Percentiles rank a stretch among this genome's conserved stretches.
These are phyloP conservation scores for Chitala chitala DNA, from an alignment of 2,113 vertebrate species.

Conservation along the genomic window DNA sequence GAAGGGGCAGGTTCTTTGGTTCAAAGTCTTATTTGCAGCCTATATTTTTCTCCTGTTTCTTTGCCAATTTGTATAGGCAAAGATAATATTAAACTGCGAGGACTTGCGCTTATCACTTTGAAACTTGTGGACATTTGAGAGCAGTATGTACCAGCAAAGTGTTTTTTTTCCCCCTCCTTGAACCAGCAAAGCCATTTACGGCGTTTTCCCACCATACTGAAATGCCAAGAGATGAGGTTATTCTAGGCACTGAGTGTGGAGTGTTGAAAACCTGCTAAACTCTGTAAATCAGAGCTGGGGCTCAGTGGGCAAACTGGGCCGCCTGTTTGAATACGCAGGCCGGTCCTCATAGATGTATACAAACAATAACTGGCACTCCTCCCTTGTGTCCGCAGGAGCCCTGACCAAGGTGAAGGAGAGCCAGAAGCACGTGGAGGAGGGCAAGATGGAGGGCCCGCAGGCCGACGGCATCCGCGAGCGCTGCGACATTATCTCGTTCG, in stretches of 20 bases:
- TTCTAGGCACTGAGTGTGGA: not conserved
- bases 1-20: too few species aligned
- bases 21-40: too few species aligned
- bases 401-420: slow-evolving; percentile 96
- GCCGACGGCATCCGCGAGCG: slow-evolving; percentile 87
- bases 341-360: not conserved
- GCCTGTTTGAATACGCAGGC: not conserved
- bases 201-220: not conserved
- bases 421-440: slow-evolving; percentile 90
- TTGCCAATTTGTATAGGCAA: not conserved
- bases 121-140: not conserved
- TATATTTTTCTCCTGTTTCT: too few species aligned
- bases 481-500: slow-evolving; percentile 96
- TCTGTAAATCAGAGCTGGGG: not conserved
- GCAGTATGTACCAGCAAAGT: not conserved
- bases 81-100: not conserved
- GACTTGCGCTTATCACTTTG: not conserved
- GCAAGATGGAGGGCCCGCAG: slow-evolving; percentile 91
- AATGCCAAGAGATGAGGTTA: not conserved
- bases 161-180: not conserved
- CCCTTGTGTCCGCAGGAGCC: slow-evolving; percentile 69
- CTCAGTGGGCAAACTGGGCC: too few species aligned
- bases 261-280: not conserved
- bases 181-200: not conserved
- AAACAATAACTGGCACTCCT: not conserved